phyloP scores from a whole-genome alignment of 2,113 vertebrate species.

The Leuciscus idus region DNA sequence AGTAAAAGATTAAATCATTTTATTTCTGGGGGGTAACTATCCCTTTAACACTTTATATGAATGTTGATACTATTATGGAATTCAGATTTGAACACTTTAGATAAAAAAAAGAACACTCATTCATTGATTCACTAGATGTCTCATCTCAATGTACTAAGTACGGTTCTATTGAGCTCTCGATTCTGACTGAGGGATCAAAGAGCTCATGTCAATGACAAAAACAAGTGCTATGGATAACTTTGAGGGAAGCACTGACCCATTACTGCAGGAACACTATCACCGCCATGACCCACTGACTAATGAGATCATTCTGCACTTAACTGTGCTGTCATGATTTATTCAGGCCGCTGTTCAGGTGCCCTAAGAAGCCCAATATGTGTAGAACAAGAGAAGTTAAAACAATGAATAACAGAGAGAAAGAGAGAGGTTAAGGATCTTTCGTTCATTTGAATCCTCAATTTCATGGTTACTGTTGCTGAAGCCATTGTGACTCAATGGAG shows the following conservation, averaged over 20 bases:
- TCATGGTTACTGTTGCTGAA: background rate
- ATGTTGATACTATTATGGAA: background rate
- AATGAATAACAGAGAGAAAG: slow-evolving; percentile 23
- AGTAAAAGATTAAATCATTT: no score
- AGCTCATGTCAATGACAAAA: slow-evolving; percentile 31
- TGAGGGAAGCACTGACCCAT: slow-evolving; percentile 26
- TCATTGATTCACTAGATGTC: background rate
- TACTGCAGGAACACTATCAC: background rate
- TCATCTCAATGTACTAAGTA: background rate
- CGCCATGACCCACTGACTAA: slow-evolving; percentile 26
- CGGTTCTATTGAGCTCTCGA: background rate
- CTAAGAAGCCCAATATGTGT: slow-evolving; percentile 1
- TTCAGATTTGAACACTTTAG: background rate
- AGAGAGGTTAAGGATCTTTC: slow-evolving; percentile 8
- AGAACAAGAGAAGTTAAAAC: background rate
- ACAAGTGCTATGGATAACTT: slow-evolving; percentile 6
- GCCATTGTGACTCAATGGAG: background rate
- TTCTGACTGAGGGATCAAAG: background rate
- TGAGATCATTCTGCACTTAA: slow-evolving; percentile 29
- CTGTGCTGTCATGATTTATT: slow-evolving; percentile 33
- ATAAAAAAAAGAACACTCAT: background rate
- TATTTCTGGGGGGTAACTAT: no score
- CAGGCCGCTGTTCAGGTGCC: background rate
- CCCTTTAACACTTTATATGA: no score
- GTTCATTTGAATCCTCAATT: background rate